phyloP scores from a whole-genome alignment of 2,888 invertebrate species.

The Pemphredon lugubris region DNA sequence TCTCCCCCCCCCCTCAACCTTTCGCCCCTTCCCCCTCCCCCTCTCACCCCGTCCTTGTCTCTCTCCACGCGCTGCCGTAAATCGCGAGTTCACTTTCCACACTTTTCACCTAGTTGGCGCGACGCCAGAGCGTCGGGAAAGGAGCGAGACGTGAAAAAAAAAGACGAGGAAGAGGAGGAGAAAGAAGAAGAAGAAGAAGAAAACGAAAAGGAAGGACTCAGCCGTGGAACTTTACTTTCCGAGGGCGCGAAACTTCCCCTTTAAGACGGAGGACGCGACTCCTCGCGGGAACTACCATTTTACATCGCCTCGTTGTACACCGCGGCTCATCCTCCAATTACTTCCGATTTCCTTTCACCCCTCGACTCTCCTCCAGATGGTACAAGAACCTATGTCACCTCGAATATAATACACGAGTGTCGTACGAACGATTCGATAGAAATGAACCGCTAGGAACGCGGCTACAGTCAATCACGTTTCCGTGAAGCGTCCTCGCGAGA shows the following conservation, averaged over 20 bases:
- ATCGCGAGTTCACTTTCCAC: conserved; percentile 79
- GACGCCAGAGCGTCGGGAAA: conserved; percentile 67
- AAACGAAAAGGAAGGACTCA: conserved; percentile 47
- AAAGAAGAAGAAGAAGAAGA: conserved; percentile 26
- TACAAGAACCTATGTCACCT: neutral
- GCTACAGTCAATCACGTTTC: neutral
- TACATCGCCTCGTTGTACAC: conserved; percentile 24
- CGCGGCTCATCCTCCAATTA: conserved; percentile 46
- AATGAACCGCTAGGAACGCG: neutral
- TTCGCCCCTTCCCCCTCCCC: conserved; percentile 26
- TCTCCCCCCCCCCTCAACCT: conserved; percentile 30
- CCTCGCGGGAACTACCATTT: conserved; percentile 34
- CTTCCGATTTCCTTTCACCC: conserved; percentile 35
- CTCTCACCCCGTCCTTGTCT: conserved; percentile 52
- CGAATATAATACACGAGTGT: conserved; percentile 7
- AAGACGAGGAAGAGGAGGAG: conserved; percentile 21
- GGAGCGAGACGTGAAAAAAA: conserved; percentile 48
- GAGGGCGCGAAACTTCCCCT: conserved; percentile 77
- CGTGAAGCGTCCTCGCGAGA: neutral
- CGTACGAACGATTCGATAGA: neutral
- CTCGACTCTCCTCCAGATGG: neutral
- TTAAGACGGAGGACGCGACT: conserved; percentile 67
- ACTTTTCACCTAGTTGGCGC: conserved; percentile 81
- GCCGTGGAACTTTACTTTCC: conserved; percentile 75
- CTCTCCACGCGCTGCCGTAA: conserved; percentile 69